Evolutionary conservation across 2,888 invertebrate genomes (phyloP), one percentile per base, ranked within the genome.

Genomic region (Acanthococcus lagerstroemiae): DNA sequence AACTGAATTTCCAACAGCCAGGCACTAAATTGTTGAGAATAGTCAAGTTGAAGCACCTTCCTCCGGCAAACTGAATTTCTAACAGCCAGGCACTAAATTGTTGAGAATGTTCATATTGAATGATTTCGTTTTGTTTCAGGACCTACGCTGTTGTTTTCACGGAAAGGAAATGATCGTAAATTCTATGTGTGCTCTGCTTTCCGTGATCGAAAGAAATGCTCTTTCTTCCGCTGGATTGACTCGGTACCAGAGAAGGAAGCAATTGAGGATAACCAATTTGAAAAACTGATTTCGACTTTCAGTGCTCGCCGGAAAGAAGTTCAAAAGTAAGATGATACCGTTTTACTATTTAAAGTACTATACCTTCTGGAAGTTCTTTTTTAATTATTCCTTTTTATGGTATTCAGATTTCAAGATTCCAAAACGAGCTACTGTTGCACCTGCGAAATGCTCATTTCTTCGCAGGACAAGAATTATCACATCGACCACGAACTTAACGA

Each of bases 181-280:
- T 93, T 85, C 77, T 94, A 81, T 76, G 86, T 87, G 0, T 95
- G 94, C 76, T 85, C 94, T 0, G 88, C 90, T 1, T 89, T 87
- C 74, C 82, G 94, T 66, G 86, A 89, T 73, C 81, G 85, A 69
- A 88, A 87, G 73, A 80, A 84, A 9, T 94, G 94, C 73, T 78
- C 80, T 3, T 86, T 90, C 74, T 86, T 84, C 71, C 79, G 86
- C 25, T 77, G 77, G 73, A 78, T 79, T 67, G 78, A 81, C 70
- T 80, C 80, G 66, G 79, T 81, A 71, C 75, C 76, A 2, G 73
- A 74, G 15, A 73, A 76, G 61, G 68, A 72, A 5, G 77, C 78
- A 67, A 72, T 74, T 54, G 48, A 15, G 21, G 27, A 55, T 45
- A 37, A 55, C 9, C 37, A 52, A 44, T 67, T n/a, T 46, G 52